Conservation (phyloP, 2,113 vertebrate genomes). For the Sturnira hondurensis region DNA sequence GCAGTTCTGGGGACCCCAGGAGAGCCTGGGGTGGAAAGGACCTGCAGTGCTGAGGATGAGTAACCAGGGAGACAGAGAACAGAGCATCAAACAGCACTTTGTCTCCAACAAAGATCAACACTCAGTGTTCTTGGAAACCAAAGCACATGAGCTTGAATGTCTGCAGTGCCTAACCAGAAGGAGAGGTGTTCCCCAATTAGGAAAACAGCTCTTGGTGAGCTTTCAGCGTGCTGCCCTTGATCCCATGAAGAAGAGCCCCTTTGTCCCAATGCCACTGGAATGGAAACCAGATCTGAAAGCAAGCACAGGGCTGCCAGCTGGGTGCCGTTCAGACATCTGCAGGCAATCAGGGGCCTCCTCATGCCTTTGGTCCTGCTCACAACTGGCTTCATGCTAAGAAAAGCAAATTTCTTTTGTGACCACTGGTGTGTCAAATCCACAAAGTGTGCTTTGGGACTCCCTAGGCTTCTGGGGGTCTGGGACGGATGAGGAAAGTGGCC, state of each 20-base stretch:
- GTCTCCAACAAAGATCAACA: slow-evolving; percentile 3
- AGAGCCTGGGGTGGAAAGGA: not conserved
- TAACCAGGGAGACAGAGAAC: not conserved
- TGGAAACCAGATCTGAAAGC: slow-evolving; percentile 59
- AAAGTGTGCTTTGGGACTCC: not conserved
- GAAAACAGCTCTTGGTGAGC: not conserved
- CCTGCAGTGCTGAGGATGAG: not conserved
- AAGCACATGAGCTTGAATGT: not conserved
- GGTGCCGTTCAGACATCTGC: slow-evolving; percentile 69
- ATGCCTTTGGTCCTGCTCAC: not conserved
- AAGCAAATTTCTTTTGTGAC: slow-evolving; percentile 32
- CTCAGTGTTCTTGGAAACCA: slow-evolving; percentile 42
- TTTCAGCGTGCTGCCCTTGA: not conserved
- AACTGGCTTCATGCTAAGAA: slow-evolving; percentile 56
- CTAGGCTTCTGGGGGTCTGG: not conserved
- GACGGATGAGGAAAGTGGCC: not conserved
- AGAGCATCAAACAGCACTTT: not conserved
- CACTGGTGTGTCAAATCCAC: not conserved
- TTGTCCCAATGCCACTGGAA: slow-evolving; percentile 4
- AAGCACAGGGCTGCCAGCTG: slow-evolving; percentile 33
- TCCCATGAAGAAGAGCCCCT: not conserved
- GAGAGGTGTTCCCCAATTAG: not conserved
- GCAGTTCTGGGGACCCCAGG: not conserved
- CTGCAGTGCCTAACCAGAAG: not conserved
- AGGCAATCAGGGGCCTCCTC: slow-evolving; percentile 51